Base-by-base conservation (phyloP, 2,888 invertebrate species). In the Coleophora deauratella region DNA sequence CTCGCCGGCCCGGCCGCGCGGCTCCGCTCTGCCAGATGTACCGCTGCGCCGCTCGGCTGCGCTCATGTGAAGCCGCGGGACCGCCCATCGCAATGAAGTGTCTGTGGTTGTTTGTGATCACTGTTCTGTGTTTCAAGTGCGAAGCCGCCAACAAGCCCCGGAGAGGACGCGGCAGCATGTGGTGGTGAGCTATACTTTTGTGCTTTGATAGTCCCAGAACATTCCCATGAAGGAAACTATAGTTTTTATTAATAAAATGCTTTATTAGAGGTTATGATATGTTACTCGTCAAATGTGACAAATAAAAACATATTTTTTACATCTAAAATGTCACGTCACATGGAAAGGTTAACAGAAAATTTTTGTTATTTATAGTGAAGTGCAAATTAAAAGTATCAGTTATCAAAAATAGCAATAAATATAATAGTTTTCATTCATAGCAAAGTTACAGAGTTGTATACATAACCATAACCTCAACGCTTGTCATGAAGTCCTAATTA, bases 151-250 rank as follows among this genome's bases (percentile, higher is more conserved):
- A 88, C 67, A 91, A 91, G 67, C 88, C 89, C 57, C 90, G 92
- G 70, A 88, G 94, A 69, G 94, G 94, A 65, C 90, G 94, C 66
- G 95, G 95, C 72, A 94, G 94, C 61, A 95, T 94, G 92, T 95
- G 95, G 95, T 95, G 95, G 95, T 95, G 86, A 88, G 95, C 88
- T 55, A 21, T 21, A 27, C 9, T 36, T 38, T 30, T 57, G 49
- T 50, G 10, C 9, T 31, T 31, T 4, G 31, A 3, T 21, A 21
- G 21, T 21, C 38, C 27, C 14, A 21, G 9, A 21, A 33, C 31
- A 31, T 31, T 9, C n/a, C 8, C 9, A 28, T 28, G 7, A 8
- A 28, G 28, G 7, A 31, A n/a, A 10, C 31, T n/a, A n/a, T 9
- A 31, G 10, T 3, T 2, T n/a, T 10, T 31, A 31, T 31, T n/a